A percentile compares a stretch with the other conserved stretches of the same genome.
Conservation (phyloP, 92 coral and sea anemone genomes). For the Palythoa grandiflora region DNA sequence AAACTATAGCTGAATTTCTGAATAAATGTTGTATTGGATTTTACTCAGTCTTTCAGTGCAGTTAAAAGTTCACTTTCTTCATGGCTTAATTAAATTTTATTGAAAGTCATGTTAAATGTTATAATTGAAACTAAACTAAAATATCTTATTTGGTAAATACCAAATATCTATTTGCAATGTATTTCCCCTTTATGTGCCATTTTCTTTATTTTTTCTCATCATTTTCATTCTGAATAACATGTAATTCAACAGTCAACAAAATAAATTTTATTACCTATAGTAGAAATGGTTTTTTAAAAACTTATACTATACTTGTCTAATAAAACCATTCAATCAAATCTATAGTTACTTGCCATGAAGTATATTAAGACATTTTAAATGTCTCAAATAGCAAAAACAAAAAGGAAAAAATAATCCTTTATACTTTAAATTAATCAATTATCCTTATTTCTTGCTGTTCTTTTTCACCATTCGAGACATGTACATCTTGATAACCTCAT, state of each 20-base stretch:
- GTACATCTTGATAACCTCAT: constrained; percentile 43
- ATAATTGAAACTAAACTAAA: constrained; percentile 1
- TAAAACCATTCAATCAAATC: constrained; percentile 10
- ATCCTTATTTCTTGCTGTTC: constrained; percentile 1
- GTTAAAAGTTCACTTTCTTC: neutral
- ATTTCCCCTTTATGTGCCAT: neutral
- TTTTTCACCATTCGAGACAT: constrained; percentile 28
- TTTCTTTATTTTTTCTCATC: neutral
- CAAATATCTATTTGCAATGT: neutral
- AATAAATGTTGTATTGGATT: neutral
- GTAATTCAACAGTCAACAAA: neutral
- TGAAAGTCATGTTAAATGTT: constrained; percentile 6
- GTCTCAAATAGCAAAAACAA: constrained; percentile 7
- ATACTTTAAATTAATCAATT: neutral
- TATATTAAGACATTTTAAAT: neutral
- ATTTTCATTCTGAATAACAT: constrained; percentile 1
- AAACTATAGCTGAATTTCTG: neutral
- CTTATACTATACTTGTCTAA: neutral
- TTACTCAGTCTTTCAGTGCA: neutral
- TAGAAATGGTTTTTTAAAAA: neutral
- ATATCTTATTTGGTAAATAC: neutral
- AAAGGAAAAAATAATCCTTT: neutral
- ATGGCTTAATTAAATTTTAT: neutral
- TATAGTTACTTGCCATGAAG: neutral
- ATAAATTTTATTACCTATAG: neutral